These are phyloP conservation scores for Sphaerophoria taeniata DNA, from an alignment of 2,888 invertebrate species.

Conservation along the genomic window DNA sequence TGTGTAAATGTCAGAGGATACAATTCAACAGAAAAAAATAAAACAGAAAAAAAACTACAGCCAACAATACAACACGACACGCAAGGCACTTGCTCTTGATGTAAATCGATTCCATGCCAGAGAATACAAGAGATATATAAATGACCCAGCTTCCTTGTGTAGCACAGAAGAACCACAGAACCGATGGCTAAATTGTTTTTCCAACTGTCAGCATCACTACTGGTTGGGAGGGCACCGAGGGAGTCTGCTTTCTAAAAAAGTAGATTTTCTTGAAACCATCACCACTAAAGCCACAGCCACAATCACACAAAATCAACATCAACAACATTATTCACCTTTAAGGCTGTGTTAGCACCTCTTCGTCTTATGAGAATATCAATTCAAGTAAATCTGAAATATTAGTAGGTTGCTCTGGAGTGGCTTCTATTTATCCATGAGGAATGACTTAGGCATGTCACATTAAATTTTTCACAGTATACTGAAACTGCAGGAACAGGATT, in stretches of 20 bases:
- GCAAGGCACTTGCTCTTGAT: slow-evolving; percentile 35
- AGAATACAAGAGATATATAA: slow-evolving; percentile 7
- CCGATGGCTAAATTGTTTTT: slow-evolving; percentile 62
- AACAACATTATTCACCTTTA: slow-evolving; percentile 31
- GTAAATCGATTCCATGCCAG: slow-evolving; percentile 48
- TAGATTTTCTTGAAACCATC: not conserved
- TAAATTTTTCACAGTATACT: slow-evolving; percentile 50
- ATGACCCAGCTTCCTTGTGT: slow-evolving; percentile 25
- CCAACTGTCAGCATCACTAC: slow-evolving; percentile 59
- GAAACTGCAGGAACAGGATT: slow-evolving; percentile 12
- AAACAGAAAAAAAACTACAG: slow-evolving; percentile 8
- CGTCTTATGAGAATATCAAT: not conserved
- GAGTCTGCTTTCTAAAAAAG: not conserved
- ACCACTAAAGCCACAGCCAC: not conserved
- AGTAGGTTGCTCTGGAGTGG: not conserved
- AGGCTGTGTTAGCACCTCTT: not conserved
- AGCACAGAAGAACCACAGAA: slow-evolving; percentile 24
- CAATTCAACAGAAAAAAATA: slow-evolving; percentile 8
- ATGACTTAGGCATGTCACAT: slow-evolving; percentile 52
- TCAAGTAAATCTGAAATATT: slow-evolving; percentile 1
- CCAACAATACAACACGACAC: slow-evolving; percentile 15
- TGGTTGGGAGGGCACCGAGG: not conserved
- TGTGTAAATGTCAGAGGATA: slow-evolving; percentile 10
- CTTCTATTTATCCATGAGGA: slow-evolving; percentile 9
- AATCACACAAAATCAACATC: slow-evolving; percentile 43